Evolutionary conservation across 2,888 invertebrate genomes (phyloP), one percentile per base, ranked within the genome.

Genomic region (Microctonus brassicae): DNA sequence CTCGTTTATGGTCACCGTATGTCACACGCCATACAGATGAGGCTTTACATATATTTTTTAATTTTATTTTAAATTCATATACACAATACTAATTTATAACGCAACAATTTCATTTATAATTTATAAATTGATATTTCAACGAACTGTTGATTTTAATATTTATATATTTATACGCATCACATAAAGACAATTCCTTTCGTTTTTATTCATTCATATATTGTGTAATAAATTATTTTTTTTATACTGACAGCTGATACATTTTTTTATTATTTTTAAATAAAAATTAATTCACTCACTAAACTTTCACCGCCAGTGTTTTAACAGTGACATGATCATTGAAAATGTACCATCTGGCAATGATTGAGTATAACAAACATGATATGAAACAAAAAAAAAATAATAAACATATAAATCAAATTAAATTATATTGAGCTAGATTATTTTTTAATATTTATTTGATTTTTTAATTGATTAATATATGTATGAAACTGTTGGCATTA

Each of bases 21-120:
- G 84, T 83, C 84, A 79, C 82, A 81, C 78, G 80, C 79, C 65
- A 83, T 83, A 82, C 82, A 83, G 80, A 83, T 82, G 80, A 83
- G 82, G n/a, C n/a, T n/a, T n/a, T n/a, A 79, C 74, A 74, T 53
- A 72, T 77, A 73, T 73, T 75, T 78, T 81, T 81, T 39, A n/a
- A n/a, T 39, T 39, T 39, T 5, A n/a, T 47, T 47, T 7, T n/a
- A n/a, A n/a, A n/a, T n/a, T n/a, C n/a, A n/a, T n/a, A n/a, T 47
- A n/a, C 7, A n/a, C 6, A n/a, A 17, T 7, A 47, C 1, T 29
- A 29, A 29, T n/a, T 47, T 47, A n/a, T 17, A 17, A 47, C 17
- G 7, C 47, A 20, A 39, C 39, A 13, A 47, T 17, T 17, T 47
- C 9, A n/a, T 5, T 47, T 47, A 29, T 13, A 5, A n/a, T 47